phyloP scores from a whole-genome alignment of 2,797 vertebrate genomes.

The Channallabes apus region DNA sequence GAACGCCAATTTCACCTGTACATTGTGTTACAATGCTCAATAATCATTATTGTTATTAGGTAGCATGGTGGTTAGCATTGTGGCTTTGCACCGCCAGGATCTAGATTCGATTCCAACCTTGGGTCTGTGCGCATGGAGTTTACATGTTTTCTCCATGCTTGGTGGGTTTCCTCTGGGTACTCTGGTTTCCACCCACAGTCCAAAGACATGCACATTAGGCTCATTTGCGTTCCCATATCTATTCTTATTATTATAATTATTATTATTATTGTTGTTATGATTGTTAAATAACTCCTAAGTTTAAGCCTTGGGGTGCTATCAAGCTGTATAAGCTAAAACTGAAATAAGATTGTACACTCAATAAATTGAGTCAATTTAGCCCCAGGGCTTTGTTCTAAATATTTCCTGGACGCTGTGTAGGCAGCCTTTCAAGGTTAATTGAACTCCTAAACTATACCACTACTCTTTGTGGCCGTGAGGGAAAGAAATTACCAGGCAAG shows the following conservation, averaged over 20 bases:
- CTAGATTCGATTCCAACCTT: no score
- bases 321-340: background rate
- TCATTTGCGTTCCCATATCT: background rate
- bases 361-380: constrained; percentile 6
- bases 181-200: no score
- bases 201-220: no score
- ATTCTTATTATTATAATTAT: constrained; percentile 16
- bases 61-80: background rate
- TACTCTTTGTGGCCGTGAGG: background rate
- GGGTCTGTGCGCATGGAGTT: no score
- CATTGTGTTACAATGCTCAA: background rate
- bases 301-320: background rate
- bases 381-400: background rate
- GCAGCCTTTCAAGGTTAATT: background rate
- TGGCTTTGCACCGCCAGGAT: no score
- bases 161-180: no score
- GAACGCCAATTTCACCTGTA: no score
- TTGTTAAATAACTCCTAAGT: background rate
- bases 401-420: background rate
- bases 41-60: background rate
- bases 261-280: background rate
- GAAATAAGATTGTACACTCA: background rate
- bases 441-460: constrained; percentile 15
- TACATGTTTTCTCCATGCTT: no score
- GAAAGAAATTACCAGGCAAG: background rate